Evolutionary conservation across 2,888 invertebrate genomes (phyloP), one percentile per base, ranked within the genome.

Genomic region (Drosophila falleni): DNA sequence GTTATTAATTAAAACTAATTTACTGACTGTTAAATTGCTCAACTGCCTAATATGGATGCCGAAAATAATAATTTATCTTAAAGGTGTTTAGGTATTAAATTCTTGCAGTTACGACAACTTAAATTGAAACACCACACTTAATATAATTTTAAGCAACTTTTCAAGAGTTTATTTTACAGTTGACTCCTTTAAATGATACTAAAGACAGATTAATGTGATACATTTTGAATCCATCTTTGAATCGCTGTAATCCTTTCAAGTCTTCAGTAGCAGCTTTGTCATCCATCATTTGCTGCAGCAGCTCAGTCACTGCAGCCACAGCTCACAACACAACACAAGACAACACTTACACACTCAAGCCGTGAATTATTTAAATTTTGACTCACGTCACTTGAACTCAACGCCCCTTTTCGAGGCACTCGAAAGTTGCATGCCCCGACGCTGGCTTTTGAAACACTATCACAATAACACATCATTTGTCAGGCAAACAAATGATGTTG

Each of bases 401-500:
- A 59, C 63, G 60, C 56, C 29, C 59, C 73, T 19, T 47, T 50
- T 31, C 58, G 64, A 35, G 72, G 47, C 66, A 74, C 83, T 82
- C 60, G 79, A 83, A 70, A 82, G 87, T 73, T 79, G 77, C 67
- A 65, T 72, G 83, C 69, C 61, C 71, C 44, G 54, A 3, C 37
- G 39, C 47, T 46, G 50, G 72, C 69, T 54, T 63, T 72, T 51
- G 69, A 61, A 74, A 75, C 77, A 81, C 77, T 84, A 87, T 87
- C 84, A 84, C 87, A 84, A 87, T 84, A 86, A 79, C 84, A 83
- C 83, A 86, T 87, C 86, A 87, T 86, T 86, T 86, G 86, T 86
- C 86, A 83, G 74, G 86, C 83, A 83, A 87, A 86, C 88, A 87
- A 86, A 86, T 83, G 88, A 86, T 83, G 86, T 87, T 85, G 86